phyloP scores from a whole-genome alignment of 2,797 vertebrate genomes.

The Eospalax fontanierii region DNA sequence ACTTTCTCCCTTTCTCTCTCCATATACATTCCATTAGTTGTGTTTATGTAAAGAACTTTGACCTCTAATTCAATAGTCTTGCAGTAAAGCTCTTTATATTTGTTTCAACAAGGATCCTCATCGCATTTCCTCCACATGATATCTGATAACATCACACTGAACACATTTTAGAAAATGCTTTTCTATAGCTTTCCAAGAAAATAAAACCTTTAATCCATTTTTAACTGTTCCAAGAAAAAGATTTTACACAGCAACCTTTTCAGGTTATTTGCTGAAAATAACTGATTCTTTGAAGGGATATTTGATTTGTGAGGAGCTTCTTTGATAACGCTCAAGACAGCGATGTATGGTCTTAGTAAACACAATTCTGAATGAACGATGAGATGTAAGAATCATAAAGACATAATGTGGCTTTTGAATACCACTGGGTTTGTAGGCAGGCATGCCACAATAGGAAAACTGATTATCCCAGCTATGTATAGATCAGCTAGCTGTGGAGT shows the following conservation, averaged over 20 bases:
- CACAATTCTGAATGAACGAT: conserved; percentile 60
- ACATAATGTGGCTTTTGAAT: not conserved
- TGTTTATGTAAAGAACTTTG: conserved; percentile 24
- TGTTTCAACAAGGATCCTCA: conserved; percentile 19
- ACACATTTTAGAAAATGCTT: not conserved
- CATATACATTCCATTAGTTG: not conserved
- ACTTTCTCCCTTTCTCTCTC: not conserved
- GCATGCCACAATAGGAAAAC: conserved; percentile 20
- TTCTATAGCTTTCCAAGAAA: conserved; percentile 35
- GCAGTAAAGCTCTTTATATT: conserved; percentile 32
- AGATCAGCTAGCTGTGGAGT: conserved; percentile 38
- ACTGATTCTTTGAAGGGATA: conserved; percentile 49
- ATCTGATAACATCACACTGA: conserved; percentile 1
- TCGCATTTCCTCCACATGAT: not conserved
- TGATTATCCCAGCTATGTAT: conserved; percentile 21
- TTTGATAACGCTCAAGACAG: conserved; percentile 39
- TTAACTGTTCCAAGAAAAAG: not conserved
- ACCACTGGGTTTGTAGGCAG: conserved; percentile 45
- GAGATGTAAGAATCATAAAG: conserved; percentile 52
- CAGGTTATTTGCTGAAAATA: conserved; percentile 34
- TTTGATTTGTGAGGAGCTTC: conserved; percentile 38
- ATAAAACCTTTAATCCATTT: not conserved
- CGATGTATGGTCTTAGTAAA: conserved; percentile 43
- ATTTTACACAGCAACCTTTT: not conserved
- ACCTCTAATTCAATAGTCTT: not conserved